These are phyloP conservation scores for Xylocampa areola DNA, from an alignment of 2,888 invertebrate species.

Conservation along the genomic window DNA sequence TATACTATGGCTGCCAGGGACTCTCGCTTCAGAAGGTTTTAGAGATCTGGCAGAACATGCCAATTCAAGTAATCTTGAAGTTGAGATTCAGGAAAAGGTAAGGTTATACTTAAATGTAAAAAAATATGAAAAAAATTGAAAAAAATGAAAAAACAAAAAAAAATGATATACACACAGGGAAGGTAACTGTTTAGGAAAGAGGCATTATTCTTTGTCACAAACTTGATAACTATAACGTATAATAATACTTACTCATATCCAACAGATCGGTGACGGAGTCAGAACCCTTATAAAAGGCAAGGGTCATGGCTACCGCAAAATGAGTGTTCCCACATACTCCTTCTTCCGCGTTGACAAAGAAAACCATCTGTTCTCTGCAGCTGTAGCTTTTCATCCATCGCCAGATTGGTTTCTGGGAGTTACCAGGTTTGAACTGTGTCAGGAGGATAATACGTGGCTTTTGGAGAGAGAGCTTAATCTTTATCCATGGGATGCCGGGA, in stretches of 20 bases:
- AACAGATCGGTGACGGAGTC: slow-evolving; percentile 79
- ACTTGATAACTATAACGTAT: neutral
- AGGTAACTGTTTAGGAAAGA: no score
- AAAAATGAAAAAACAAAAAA: no score
- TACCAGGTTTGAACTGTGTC: slow-evolving; percentile 96
- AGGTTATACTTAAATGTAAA: no score
- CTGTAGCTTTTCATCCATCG: slow-evolving; percentile 84
- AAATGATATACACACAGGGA: no score
- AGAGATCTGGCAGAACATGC: slow-evolving; percentile 80
- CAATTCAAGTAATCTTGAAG: slow-evolving; percentile 78
- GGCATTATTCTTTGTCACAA: no score
- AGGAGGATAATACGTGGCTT: slow-evolving; percentile 96
- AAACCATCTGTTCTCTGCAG: slow-evolving; percentile 78
- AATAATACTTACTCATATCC: neutral
- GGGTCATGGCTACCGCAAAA: slow-evolving; percentile 81
- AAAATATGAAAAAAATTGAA: no score
- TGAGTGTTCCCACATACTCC: slow-evolving; percentile 78
- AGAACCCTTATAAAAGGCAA: slow-evolving; percentile 84
- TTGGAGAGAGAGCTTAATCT: slow-evolving; percentile 95
- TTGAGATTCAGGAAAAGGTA: slow-evolving; percentile 81
- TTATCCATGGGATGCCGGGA: slow-evolving; percentile 98
- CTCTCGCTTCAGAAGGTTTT: slow-evolving; percentile 76
- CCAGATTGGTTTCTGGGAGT: slow-evolving; percentile 99
- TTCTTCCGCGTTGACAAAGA: slow-evolving; percentile 79
- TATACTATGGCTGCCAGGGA: slow-evolving; percentile 79